Evolutionary conservation across 2,888 invertebrate genomes (phyloP), one percentile per base, ranked within the genome.

Genomic region (Brachypalpus laphriformis): DNA sequence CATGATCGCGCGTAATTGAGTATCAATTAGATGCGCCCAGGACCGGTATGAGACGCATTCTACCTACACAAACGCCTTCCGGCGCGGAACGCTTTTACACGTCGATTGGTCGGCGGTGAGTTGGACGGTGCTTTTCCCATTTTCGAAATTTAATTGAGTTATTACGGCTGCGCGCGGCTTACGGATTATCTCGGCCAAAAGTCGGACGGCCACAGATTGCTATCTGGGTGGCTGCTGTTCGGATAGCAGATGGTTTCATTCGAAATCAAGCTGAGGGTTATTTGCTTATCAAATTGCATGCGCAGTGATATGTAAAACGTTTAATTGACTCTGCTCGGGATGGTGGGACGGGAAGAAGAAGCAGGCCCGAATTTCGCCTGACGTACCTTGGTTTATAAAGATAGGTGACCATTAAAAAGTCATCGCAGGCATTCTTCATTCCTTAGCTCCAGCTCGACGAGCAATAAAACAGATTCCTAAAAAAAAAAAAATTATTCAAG

Each of bases 131-230:
- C 40, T 82, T 77, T 77, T 66, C 5, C 47, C 66, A 78, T 66
- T 82, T 83, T 68, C 49, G 54, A 74, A 72, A 83, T 83, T 83
- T 80, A 83, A 83, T 83, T 83, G 83, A 83, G 83, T 83, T 83
- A 83, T 83, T 80, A 83, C 68, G 40, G 25, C 25, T n/a, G 72
- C 57, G 74, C 47, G 54, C 31, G 34, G 63, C 34, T 72, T 61
- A 57, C 63, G 80, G 80, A 80, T 83, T 61, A 83, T 83, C 83
- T 65, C 28, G 16, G 51, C 63, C 63, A 28, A 76, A 57, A 76
- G 18, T 54, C 63, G 1, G 9, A 25, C 25, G 3, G 20, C 49
- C n/a, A 4, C 25, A 74, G 80, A 83, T 83, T n/a, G 74, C 74
- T 80, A 83, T 83, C 83, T 80, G 83, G 80, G 80, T 83, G 83